Percentiles rank a stretch among this genome's conserved stretches.
These are phyloP conservation scores for Terebella lapidaria DNA, from an alignment of 2,888 invertebrate genomes.

Conservation along the genomic window DNA sequence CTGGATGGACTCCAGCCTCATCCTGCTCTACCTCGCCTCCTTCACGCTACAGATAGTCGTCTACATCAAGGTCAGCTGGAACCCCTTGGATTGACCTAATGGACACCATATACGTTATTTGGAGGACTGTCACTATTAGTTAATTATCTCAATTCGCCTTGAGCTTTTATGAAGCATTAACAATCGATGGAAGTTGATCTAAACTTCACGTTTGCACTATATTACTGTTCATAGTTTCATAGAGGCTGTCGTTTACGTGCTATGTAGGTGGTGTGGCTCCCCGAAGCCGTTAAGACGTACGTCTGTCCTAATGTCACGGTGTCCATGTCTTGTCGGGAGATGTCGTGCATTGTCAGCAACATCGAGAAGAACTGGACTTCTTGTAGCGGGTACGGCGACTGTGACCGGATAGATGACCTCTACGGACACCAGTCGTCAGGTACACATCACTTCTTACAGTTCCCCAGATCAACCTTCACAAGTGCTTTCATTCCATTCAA, in stretches of 20 bases:
- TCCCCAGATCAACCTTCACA: too few species aligned
- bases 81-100: too few species aligned
- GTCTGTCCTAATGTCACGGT: conserved; percentile 5
- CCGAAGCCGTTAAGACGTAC: not conserved
- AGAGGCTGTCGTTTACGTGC: too few species aligned
- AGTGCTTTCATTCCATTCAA: too few species aligned
- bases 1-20: conserved; percentile 37
- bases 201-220: too few species aligned
- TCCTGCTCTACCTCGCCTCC: conserved; percentile 34
- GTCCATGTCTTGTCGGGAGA: conserved; percentile 13
- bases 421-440: conserved; percentile 7
- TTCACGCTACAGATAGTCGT: conserved; percentile 22
- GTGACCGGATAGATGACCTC: conserved; percentile 13
- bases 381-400: conserved; percentile 5
- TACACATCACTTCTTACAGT: too few species aligned
- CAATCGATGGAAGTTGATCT: too few species aligned
- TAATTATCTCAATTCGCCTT: too few species aligned
- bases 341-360: conserved; percentile 14
- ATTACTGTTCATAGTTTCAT: too few species aligned
- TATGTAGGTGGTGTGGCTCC: not conserved
- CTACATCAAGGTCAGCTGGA: not conserved
- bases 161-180: too few species aligned
- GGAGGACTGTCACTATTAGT: too few species aligned
- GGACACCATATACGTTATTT: too few species aligned
- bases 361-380: conserved; percentile 16